Base-by-base conservation (phyloP, 2,113 vertebrate species). In the Beaufortia kweichowensis region DNA sequence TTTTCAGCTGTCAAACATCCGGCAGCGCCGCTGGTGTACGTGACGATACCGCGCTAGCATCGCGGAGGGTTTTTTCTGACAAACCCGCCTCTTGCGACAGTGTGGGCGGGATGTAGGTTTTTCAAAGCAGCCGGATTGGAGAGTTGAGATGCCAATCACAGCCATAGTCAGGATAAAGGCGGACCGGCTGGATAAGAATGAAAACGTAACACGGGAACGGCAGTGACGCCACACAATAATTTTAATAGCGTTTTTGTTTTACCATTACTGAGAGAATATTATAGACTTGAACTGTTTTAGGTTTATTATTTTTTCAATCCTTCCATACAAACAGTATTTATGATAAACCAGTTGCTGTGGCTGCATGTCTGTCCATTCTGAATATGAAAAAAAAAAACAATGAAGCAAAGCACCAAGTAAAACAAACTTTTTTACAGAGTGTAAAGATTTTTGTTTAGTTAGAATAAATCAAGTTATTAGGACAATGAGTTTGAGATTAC, bases 401-500 rank as follows among this genome's bases (percentile, higher is more conserved):
- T 31, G n/a, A 23, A 55, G 29, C 21, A 64, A 21, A 39, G 35
- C 11, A 69, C 5, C 28, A 55, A 55, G n/a, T 55, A 55, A 69
- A 35, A 69, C 3, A 55, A 50, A 46, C 48, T 28, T 0, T 64
- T 35, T 69, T 69, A 55, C 1, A 55, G 66, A 55, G 48, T 69
- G 29, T 55, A 64, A 64, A 15, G 5, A 15, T 15, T 48, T 33
- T 31, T 21, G 65, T 21, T 9, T 17, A 53, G 48, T 7, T n/a
- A 8, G 12, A 66, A 46, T 26, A n/a, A 46, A 46, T 66, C 39
- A 3, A 46, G 46, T 66, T 48, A 46, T 31, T n/a, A 48, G 31
- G 43, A 67, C 28, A 69, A 69, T 31, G 19, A 23, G 28, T 33
- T 53, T 23, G 33, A 68, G 6, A 53, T 53, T 15, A 68, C 46